These are phyloP conservation scores for Zosterops pallidus DNA, from an alignment of 2,113 vertebrate species.

Conservation along the genomic window DNA sequence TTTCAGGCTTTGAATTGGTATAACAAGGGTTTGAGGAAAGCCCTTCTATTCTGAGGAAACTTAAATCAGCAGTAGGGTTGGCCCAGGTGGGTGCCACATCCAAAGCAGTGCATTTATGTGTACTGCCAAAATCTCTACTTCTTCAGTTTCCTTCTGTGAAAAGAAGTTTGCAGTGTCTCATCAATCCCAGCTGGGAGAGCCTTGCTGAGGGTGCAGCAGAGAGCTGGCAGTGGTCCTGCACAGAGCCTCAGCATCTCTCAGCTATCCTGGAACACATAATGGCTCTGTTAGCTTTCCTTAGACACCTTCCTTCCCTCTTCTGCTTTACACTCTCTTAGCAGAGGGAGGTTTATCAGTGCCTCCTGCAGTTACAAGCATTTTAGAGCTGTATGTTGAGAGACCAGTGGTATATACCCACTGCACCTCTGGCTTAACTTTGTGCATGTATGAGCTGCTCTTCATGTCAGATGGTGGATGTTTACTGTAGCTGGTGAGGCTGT, in stretches of 20 bases:
- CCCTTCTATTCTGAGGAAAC: not conserved
- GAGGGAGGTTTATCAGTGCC: not conserved
- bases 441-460: not conserved
- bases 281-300: not conserved
- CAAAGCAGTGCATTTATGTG: not conserved
- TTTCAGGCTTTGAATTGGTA: not conserved
- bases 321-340: not conserved
- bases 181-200: not conserved
- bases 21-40: not conserved
- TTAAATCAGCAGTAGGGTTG: not conserved
- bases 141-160: not conserved
- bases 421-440: not conserved
- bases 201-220: fast-evolving
- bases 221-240: fast-evolving
- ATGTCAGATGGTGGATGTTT: not conserved
- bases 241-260: not conserved
- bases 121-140: not conserved
- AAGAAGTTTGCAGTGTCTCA: not conserved
- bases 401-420: not conserved
- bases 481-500: not conserved
- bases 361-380: not conserved
- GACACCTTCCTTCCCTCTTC: not conserved
- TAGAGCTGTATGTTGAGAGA: not conserved
- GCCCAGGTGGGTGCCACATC: not conserved
- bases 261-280: not conserved